A percentile compares a stretch with the other conserved stretches of the same genome.
Evolutionary conservation across 2,888 invertebrate species (phyloP).

Genomic region (Lysandra bellargus): DNA sequence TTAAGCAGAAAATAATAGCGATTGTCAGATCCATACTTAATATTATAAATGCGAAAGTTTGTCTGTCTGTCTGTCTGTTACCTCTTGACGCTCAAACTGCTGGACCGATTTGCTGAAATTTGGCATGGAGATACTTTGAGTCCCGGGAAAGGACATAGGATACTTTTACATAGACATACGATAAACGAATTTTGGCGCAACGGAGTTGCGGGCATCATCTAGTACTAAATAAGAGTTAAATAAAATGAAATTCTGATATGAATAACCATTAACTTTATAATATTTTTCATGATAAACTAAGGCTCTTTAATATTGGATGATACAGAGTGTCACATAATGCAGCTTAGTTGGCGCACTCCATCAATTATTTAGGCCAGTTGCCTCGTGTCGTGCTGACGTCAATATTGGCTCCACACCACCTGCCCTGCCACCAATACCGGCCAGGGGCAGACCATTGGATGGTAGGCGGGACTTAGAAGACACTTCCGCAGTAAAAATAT

Average conservation of each 20-base stretch:
- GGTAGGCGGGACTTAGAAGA: slow-evolving; percentile 12
- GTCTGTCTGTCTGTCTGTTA: too few species aligned
- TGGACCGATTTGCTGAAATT: too few species aligned
- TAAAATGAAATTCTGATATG: background rate
- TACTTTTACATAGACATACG: too few species aligned
- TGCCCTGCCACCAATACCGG: slow-evolving; percentile 34
- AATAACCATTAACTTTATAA: background rate
- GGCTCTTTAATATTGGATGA: slow-evolving; percentile 15
- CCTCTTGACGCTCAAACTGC: too few species aligned
- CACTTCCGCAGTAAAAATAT: background rate
- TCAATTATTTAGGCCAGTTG: slow-evolving; percentile 24
- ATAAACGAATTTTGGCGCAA: too few species aligned
- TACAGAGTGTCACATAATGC: slow-evolving; percentile 6
- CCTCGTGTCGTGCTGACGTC: slow-evolving; percentile 41
- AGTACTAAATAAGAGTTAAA: too few species aligned
- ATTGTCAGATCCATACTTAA: too few species aligned
- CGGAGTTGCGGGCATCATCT: too few species aligned
- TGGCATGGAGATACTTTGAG: too few species aligned
- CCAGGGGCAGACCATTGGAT: slow-evolving; percentile 47
- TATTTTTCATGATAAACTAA: slow-evolving; percentile 29
- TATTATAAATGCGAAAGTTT: too few species aligned
- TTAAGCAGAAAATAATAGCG: too few species aligned
- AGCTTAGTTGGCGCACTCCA: background rate
- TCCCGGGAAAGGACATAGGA: too few species aligned
- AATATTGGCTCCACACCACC: slow-evolving; percentile 48